Conservation (phyloP, 2,888 invertebrate genomes). For the Lamellibrachia satsuma region DNA sequence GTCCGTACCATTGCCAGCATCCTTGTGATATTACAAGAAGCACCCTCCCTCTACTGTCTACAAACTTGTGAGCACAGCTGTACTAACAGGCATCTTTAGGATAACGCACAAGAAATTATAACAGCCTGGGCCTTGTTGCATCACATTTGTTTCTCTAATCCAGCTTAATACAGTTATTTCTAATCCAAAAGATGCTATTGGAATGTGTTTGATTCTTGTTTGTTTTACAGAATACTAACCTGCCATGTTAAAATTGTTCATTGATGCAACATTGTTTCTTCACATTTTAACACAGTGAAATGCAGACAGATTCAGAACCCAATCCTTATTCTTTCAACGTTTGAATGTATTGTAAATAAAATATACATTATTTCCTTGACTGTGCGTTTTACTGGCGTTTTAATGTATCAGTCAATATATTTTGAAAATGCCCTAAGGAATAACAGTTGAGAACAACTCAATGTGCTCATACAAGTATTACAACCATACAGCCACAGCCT, state of each 20-base stretch:
- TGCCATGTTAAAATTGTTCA: not conserved
- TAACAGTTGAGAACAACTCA: too few species aligned
- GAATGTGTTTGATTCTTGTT: not conserved
- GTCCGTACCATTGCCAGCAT: not conserved
- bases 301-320: not conserved
- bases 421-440: too few species aligned
- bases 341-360: not conserved
- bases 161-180: not conserved
- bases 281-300: not conserved
- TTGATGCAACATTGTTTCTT: not conserved
- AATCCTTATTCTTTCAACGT: not conserved
- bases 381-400: not conserved
- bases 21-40: not conserved
- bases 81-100: not conserved
- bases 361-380: not conserved
- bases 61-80: not conserved
- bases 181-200: not conserved
- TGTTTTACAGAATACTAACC: not conserved
- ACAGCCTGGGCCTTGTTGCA: not conserved
- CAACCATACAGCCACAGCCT: too few species aligned
- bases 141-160: not conserved
- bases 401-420: too few species aligned
- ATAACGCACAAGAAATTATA: not conserved
- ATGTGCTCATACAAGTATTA: too few species aligned
- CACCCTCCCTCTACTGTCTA: not conserved